Base-by-base conservation (phyloP, 2,797 vertebrate genomes). In the Thripadectes ignobilis region DNA sequence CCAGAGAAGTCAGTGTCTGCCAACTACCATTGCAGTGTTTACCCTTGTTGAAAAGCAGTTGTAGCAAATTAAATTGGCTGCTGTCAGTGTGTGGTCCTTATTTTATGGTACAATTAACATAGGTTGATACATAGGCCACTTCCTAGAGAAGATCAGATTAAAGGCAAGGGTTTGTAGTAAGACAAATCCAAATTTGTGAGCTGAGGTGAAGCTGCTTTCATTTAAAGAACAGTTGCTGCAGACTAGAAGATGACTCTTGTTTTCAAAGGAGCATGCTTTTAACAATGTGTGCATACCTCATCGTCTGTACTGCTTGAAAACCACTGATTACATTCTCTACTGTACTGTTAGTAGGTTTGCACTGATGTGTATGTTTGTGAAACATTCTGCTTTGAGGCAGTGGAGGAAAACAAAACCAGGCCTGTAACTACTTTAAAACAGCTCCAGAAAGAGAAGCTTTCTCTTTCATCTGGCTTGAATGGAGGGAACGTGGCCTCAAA, bases 41-140 rank as follows among this genome's bases (percentile, higher is more conserved):
- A 76, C 67, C 65, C 51, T 77, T 77, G 57, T 36, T 63, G 73
- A 86, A 86, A 91, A 95, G 76, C 72, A 85, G 51, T 34, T 79
- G 52, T 48, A 86, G 58, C 54, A 86, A 93, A 95, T 87, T 80
- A 92, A 93, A 93, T 92, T 95, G 80, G 62, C 61, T 80, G 83
- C 71, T 81, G 39, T 67, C 7, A 6, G 54, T 22, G 29, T 39
- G 36, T n/a, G 52, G 55, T 49, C 75, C 22, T 6, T 91, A 75
- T 73, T 95, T 96, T 92, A 92, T 62, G 49, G 48, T 77, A 75
- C 67, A 93, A 27, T 94, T 95, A 96, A 89, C 0, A 0, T 61
- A 55, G 29, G 29, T 23, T 83, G 77, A 51, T 84, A 49, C 29
- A 57, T 36, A 49, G 62, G 3, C 43, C 14, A 52, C 32, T 89